Evolutionary conservation across 92 coral and sea anemone species (phyloP), one percentile per base, ranked within the genome.

Genomic region (Scolanthus callimorphus): DNA sequence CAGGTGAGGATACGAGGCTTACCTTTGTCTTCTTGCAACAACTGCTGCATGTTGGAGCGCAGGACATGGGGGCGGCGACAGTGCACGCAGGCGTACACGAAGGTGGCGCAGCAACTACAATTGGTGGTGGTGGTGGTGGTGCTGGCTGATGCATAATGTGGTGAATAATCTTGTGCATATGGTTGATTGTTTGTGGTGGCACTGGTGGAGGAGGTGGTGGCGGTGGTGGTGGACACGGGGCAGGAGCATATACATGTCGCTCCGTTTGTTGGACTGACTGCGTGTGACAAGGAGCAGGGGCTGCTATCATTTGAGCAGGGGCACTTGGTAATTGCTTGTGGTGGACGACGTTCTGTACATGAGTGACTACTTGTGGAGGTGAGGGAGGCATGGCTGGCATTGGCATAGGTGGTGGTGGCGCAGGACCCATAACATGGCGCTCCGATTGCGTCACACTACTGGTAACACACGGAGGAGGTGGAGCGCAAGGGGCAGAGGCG

Each of bases 21-120:
- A 87, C 95, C 76, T 87, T 87, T 83, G 82, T 87, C 86, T 87
- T 87, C 76, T 87, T 87, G 70, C 95, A 87, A 70, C 95, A 87
- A 17, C 58, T 57, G n/a, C 51, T 62, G 57, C 95, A 86, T 13
- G 89, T 56, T 49, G 95, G 88, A 4, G 95, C 88, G 39, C 90
- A 84, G 69, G 67, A 21, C 4, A 21, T 19, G 19, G 12, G 52
- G 52, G 52, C 23, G 19, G 12, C 19, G 19, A 65, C 20, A 51
- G 59, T 4, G 59, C 73, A 25, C 88, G 74, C n/a, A 82, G 82
- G 76, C 28, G 68, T 78, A 65, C 86, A 79, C 15, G n/a, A n/a
- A n/a, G n/a, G n/a, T n/a, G n/a, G n/a, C n/a, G n/a, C n/a, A n/a
- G n/a, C n/a, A n/a, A n/a, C n/a, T n/a, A n/a, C n/a, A 54, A 76